phyloP scores from a whole-genome alignment of 2,797 vertebrate species.

The Odontamblyopus lacepedii region DNA sequence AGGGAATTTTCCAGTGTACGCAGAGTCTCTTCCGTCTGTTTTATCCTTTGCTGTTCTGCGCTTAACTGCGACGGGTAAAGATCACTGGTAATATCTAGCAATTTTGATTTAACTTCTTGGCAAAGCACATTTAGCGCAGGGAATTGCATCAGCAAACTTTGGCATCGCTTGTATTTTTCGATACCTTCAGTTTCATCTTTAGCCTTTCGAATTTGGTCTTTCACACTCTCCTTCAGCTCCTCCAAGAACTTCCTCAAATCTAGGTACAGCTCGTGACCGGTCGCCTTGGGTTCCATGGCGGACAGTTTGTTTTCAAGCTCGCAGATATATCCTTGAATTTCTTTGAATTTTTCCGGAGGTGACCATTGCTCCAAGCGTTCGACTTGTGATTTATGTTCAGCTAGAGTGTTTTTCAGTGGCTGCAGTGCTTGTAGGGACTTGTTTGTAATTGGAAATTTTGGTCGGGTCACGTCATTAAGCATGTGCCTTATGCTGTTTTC shows the following conservation, averaged over 20 bases:
- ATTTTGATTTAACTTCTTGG: slow-evolving; percentile 57
- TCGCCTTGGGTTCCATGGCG: slow-evolving; percentile 60
- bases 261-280: slow-evolving; percentile 75
- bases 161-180: slow-evolving; percentile 64
- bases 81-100: slow-evolving; percentile 67
- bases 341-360: slow-evolving; percentile 60
- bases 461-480: slow-evolving; percentile 59
- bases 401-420: slow-evolving; percentile 62
- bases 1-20: slow-evolving; percentile 51
- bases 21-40: slow-evolving; percentile 57
- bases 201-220: slow-evolving; percentile 65
- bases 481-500: slow-evolving; percentile 73
- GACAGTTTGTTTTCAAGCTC: slow-evolving; percentile 75
- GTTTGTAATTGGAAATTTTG: slow-evolving; percentile 70
- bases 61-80: slow-evolving; percentile 72
- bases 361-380: slow-evolving; percentile 65
- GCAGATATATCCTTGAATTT: slow-evolving; percentile 59
- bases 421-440: slow-evolving; percentile 61
- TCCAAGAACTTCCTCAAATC: slow-evolving; percentile 71
- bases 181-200: slow-evolving; percentile 48
- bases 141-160: slow-evolving; percentile 64
- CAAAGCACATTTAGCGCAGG: slow-evolving; percentile 61
- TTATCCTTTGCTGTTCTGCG: slow-evolving; percentile 61
- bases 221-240: slow-evolving; percentile 68
- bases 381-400: slow-evolving; percentile 70